Conservation (phyloP, 2,797 vertebrate species). For the Streptopelia turtur region DNA sequence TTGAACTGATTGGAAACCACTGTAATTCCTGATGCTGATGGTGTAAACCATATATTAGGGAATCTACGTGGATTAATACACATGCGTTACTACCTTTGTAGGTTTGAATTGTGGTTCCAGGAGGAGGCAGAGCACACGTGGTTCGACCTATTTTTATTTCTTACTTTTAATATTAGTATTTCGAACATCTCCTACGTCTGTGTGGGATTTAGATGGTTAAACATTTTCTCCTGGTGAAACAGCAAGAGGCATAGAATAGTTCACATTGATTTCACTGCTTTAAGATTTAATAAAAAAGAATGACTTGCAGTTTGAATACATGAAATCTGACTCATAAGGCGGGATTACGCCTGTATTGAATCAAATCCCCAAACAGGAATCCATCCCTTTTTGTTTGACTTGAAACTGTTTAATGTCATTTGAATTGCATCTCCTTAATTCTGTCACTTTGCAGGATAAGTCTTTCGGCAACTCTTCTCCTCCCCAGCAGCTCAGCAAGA, state of each 20-base stretch:
- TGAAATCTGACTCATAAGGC: background rate
- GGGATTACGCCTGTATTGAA: background rate
- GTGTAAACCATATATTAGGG: background rate
- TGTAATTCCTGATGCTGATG: background rate
- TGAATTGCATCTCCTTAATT: background rate
- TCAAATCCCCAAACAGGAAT: background rate
- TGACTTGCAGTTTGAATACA: constrained; percentile 26
- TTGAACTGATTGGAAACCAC: background rate
- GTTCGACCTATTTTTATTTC: background rate
- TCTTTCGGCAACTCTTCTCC: background rate
- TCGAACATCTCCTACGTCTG: background rate
- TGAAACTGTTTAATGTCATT: background rate
- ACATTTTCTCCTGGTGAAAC: background rate
- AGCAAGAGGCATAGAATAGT: background rate
- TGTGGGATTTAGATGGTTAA: background rate
- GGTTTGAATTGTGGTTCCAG: background rate
- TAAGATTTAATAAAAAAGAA: constrained; percentile 17
- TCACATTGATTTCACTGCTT: constrained; percentile 28
- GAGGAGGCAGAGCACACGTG: background rate
- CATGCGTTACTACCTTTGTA: background rate
- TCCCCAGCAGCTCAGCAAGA: background rate
- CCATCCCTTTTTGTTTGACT: background rate
- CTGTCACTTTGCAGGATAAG: background rate
- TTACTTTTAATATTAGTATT: background rate
- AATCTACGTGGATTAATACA: background rate